phyloP scores from a whole-genome alignment of 2,113 vertebrate genomes.

The Muscicapa adusta region DNA sequence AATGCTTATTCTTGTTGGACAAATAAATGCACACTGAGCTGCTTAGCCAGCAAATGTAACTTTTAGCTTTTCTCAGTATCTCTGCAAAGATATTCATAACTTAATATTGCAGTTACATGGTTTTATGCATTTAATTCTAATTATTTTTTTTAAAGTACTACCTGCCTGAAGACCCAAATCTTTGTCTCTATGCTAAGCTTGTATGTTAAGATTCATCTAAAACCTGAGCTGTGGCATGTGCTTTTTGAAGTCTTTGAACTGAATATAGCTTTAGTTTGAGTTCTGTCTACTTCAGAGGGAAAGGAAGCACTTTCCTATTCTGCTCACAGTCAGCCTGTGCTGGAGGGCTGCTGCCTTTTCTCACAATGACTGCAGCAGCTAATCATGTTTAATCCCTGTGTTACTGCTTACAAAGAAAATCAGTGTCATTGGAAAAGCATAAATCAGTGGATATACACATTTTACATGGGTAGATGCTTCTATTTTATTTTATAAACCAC shows the following conservation, averaged over 20 bases:
- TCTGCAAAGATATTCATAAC: not conserved
- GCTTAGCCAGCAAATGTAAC: not conserved
- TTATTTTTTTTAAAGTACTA: not conserved
- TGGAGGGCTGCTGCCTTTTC: constrained; percentile 9
- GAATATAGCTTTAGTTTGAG: constrained; percentile 20
- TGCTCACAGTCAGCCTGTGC: constrained; percentile 19
- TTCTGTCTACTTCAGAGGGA: constrained; percentile 23
- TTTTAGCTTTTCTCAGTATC: not conserved
- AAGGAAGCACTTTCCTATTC: not conserved
- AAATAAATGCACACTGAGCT: not conserved
- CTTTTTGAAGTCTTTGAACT: constrained; percentile 46
- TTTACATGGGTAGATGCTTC: not conserved
- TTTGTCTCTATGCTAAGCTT: not conserved
- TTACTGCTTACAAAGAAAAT: not conserved
- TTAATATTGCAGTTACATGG: not conserved
- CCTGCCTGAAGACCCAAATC: not conserved
- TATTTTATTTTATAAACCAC: not conserved
- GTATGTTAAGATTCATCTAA: not conserved
- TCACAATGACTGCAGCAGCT: not conserved
- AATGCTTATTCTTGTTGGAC: not conserved
- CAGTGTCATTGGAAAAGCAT: not conserved
- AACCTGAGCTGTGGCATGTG: not conserved
- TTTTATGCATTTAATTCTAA: constrained; percentile 24
- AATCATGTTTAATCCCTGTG: constrained; percentile 39
- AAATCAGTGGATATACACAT: not conserved